A percentile compares a stretch with the other conserved stretches of the same genome.
Evolutionary conservation across 1,140 invertebrate species (phyloP).

Genomic region (Acyrthosiphon pisum): DNA sequence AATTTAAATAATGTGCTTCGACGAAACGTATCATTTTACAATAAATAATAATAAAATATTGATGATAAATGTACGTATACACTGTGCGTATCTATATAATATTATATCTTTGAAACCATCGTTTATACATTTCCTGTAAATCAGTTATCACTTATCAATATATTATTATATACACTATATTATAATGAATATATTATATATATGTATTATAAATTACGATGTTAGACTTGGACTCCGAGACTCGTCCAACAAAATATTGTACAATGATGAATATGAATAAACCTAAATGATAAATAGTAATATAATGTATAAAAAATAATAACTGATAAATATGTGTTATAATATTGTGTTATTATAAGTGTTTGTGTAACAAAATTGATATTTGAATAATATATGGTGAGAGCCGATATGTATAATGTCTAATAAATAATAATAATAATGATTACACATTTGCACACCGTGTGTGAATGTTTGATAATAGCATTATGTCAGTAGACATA

Average conservation of each 20-base stretch:
- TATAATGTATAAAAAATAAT: background rate
- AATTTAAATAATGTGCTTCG: background rate
- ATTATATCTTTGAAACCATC: constrained; percentile 1
- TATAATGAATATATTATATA: background rate
- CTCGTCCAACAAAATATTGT: background rate
- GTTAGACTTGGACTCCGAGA: background rate
- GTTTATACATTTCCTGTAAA: background rate
- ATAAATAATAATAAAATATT: background rate
- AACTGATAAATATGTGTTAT: background rate
- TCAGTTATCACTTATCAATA: background rate
- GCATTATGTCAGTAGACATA: background rate
- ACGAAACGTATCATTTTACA: background rate
- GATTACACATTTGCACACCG: background rate
- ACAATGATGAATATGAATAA: background rate
- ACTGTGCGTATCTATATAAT: background rate
- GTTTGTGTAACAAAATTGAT: background rate
- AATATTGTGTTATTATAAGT: background rate
- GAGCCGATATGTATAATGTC: background rate
- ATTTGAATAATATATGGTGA: background rate
- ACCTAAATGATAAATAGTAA: background rate
- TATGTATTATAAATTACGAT: background rate
- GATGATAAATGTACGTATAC: background rate
- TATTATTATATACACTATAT: background rate
- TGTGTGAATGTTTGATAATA: background rate
- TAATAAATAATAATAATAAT: background rate